Conservation (phyloP, 2,113 vertebrate species). For the Muntiacus reevesi region DNA sequence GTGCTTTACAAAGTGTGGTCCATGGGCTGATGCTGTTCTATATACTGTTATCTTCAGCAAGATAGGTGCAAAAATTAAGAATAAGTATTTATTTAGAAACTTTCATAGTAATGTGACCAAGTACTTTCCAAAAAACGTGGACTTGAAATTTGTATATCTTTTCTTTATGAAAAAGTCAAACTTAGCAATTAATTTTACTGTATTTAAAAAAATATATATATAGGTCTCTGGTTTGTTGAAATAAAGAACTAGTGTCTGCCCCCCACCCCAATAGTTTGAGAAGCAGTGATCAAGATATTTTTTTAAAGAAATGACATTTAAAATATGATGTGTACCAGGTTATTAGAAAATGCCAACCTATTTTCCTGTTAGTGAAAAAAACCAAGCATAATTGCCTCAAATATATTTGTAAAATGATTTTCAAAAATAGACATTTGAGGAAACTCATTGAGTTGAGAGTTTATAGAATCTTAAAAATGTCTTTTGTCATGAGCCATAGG, state of each 20-base stretch:
- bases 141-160: neutral
- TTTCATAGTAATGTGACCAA: neutral
- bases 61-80: neutral
- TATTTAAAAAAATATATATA: neutral
- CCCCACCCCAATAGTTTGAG: neutral
- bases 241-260: neutral
- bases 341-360: slow-evolving; percentile 49
- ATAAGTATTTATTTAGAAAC: neutral
- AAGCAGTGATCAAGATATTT: neutral
- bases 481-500: neutral
- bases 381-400: neutral
- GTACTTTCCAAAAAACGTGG: neutral
- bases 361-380: slow-evolving; percentile 31
- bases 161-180: neutral
- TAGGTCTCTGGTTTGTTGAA: neutral
- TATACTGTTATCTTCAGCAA: neutral
- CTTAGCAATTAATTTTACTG: neutral
- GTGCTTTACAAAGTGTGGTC: neutral
- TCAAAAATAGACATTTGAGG: slow-evolving; percentile 25
- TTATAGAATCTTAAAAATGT: neutral
- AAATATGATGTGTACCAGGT: neutral
- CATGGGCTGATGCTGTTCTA: neutral
- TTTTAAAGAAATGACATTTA: slow-evolving; percentile 35
- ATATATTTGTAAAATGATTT: slow-evolving; percentile 18
- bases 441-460: neutral